Base-by-base conservation (phyloP, 2,888 invertebrate genomes). In the Caradrina kadenii region DNA sequence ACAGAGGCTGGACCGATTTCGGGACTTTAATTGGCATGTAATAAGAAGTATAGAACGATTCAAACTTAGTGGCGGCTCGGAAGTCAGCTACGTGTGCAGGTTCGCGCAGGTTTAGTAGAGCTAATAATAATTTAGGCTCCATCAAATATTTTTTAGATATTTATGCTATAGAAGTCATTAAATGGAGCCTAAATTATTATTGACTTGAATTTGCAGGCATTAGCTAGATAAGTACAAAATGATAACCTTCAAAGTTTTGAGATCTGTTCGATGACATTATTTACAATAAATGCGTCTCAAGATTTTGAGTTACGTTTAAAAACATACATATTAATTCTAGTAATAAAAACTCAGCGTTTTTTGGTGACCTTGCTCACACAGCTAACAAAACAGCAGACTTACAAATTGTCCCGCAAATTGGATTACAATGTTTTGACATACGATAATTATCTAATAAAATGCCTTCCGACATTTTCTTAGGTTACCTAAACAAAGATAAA, bases 331-430 rank as follows among this genome's bases (percentile, higher is more conserved):
- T 35, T 35, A 35, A 35, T 35, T 35, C n/a, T 17, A 17, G n/a
- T 50, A 60, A 45, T 10, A 11, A 19, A 73, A 21, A 55, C 58
- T 22, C 31, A 26, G 26, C 8, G 26, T 42, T 62, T 54, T 65
- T 55, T 42, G 35, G 50, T 80, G 70, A 76, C 71, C 63, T 70
- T 61, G 65, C 13, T 45, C 19, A 60, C 39, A 48, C 50, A 39
- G 52, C 52, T 39, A 63, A 49, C 60, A 63, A 63, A 61, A 63
- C 53, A 26, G 52, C 62, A 70, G 52, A 80, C 64, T 39, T 61
- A 58, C 52, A 79, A 75, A 69, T 70, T 70, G 55, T 63, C 59
- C 31, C 39, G 21, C 59, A 50, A 76, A 80, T 80, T 76, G 77
- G 77, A 76, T 78, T 71, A 80, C 52, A 63, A 56, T 65, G 63